Evolutionary conservation across 2,113 vertebrate genomes (phyloP).

Genomic region (Toxotes chatareus): DNA sequence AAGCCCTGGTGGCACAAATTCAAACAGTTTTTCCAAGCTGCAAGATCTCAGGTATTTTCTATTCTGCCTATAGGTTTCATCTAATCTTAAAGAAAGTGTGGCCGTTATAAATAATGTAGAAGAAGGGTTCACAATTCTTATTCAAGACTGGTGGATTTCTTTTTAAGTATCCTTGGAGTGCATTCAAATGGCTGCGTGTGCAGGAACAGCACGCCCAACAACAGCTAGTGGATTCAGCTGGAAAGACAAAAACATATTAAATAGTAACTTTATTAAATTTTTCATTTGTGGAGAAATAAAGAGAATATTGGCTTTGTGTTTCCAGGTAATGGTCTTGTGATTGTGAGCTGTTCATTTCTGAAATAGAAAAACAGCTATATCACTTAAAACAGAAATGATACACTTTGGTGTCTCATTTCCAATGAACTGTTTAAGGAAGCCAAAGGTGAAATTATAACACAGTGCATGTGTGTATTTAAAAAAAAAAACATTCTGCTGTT

Average conservation of each 20-base stretch:
- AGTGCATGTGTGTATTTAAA: not conserved
- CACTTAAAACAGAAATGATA: not conserved
- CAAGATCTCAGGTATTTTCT: constrained; percentile 6
- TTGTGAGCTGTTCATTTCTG: not conserved
- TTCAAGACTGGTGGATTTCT: not conserved
- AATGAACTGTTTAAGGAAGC: not conserved
- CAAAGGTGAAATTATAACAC: not conserved
- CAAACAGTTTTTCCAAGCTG: constrained; percentile 4
- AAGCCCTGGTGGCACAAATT: constrained; percentile 21
- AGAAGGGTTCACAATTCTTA: constrained; percentile 14
- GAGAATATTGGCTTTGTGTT: constrained; percentile 13
- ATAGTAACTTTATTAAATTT: not conserved
- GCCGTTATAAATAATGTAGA: not conserved
- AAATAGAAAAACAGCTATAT: constrained; percentile 9
- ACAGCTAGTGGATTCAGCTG: not conserved
- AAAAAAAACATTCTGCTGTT: not conserved
- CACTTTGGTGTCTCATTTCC: not conserved
- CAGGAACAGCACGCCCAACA: not conserved
- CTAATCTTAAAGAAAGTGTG: not conserved
- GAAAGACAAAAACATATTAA: not conserved
- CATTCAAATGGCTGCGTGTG: constrained; percentile 12
- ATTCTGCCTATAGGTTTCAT: not conserved
- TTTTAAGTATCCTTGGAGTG: not conserved
- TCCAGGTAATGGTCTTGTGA: constrained; percentile 8
- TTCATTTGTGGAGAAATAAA: constrained; percentile 10